These are phyloP conservation scores for Nymphicus hollandicus DNA, from an alignment of 2,113 vertebrate genomes.

Conservation along the genomic window DNA sequence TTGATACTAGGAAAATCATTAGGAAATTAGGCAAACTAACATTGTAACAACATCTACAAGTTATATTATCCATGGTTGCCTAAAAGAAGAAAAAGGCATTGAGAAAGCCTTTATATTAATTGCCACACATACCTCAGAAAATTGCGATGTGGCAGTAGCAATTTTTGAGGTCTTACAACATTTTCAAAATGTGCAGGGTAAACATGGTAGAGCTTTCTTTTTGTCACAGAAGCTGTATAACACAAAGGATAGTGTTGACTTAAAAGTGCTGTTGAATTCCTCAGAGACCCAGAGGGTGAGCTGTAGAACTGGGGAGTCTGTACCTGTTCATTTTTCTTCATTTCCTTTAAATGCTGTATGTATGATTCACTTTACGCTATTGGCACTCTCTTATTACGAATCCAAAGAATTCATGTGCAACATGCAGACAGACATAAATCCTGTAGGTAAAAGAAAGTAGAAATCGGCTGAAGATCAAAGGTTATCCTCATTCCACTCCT, in stretches of 20 bases:
- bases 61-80: background rate
- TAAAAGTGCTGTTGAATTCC: background rate
- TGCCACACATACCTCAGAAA: background rate
- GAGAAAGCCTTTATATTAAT: background rate
- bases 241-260: background rate
- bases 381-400: slow-evolving; percentile 2
- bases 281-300: background rate
- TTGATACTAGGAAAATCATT: background rate
- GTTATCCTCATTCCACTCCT: slow-evolving; percentile 69
- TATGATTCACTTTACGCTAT: background rate
- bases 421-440: slow-evolving; percentile 70
- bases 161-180: background rate
- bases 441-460: slow-evolving; percentile 72
- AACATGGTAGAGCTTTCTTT: background rate
- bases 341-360: slow-evolving; percentile 21
- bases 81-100: background rate
- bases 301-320: background rate
- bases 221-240: background rate
- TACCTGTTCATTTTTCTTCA: slow-evolving; percentile 25
- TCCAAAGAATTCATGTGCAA: slow-evolving; percentile 52
- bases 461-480: slow-evolving; percentile 78
- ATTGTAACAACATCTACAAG: background rate
- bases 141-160: background rate
- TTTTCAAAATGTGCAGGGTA: background rate
- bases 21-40: background rate